phyloP scores from a whole-genome alignment of 1,140 invertebrate species.

The Saccostrea cuccullata region DNA sequence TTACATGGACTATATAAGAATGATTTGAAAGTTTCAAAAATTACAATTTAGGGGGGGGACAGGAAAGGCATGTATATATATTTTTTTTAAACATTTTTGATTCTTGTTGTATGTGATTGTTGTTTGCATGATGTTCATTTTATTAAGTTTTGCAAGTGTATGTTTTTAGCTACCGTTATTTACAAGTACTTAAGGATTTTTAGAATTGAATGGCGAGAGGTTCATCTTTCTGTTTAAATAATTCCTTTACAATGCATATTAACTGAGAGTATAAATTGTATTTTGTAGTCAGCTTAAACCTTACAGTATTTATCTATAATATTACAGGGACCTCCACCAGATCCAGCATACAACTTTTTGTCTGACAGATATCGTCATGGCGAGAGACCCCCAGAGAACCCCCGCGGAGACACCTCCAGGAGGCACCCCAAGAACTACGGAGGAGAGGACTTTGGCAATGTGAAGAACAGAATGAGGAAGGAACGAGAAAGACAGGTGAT shows the following conservation, averaged over 20 bases:
- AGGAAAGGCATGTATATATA: neutral
- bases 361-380: conserved; percentile 69
- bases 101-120: conserved; percentile 12
- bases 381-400: conserved; percentile 52
- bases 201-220: too few relatives aligned
- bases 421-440: conserved; percentile 75
- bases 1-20: neutral
- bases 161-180: neutral
- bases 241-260: too few relatives aligned
- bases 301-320: neutral
- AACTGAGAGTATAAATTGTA: too few relatives aligned
- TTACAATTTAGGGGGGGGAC: neutral
- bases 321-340: conserved; percentile 70
- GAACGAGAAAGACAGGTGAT: conserved; percentile 64
- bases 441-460: conserved; percentile 70
- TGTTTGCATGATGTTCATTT: conserved; percentile 17
- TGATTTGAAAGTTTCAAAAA: neutral
- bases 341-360: conserved; percentile 74
- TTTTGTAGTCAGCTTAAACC: neutral
- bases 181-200: neutral
- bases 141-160: neutral
- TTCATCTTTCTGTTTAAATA: too few relatives aligned
- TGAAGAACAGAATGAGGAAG: conserved; percentile 70
- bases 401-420: conserved; percentile 51
- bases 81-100: neutral